phyloP scores from a whole-genome alignment of 1,140 invertebrate species.

The Chrysopa pallens region DNA sequence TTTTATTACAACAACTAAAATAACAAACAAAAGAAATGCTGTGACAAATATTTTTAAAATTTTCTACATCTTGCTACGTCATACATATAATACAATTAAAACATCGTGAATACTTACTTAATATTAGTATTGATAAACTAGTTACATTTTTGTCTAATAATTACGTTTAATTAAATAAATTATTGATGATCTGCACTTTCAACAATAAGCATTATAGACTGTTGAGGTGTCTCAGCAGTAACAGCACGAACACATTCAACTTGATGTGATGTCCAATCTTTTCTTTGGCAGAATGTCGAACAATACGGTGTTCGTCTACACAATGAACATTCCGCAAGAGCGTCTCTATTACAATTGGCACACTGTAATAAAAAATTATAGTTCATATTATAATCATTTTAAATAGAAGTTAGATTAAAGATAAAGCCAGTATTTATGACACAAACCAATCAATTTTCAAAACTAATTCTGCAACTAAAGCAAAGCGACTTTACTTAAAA shows the following conservation, averaged over 20 bases:
- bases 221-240: conserved; percentile 26
- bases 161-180: neutral
- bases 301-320: conserved; percentile 72
- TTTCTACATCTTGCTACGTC: too few species aligned
- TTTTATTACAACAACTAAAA: too few species aligned
- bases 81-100: too few species aligned
- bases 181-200: conserved; percentile 27
- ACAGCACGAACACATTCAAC: conserved; percentile 59
- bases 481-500: too few species aligned
- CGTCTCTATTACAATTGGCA: conserved; percentile 72
- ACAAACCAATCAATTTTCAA: conserved; percentile 1
- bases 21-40: too few species aligned
- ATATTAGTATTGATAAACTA: too few species aligned
- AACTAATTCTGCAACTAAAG: neutral
- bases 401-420: neutral
- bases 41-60: too few species aligned
- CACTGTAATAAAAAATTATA: conserved; percentile 36
- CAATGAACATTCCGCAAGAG: conserved; percentile 65
- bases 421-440: neutral
- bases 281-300: conserved; percentile 71
- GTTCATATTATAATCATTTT: neutral
- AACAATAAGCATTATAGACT: conserved; percentile 48
- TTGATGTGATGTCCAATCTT: conserved; percentile 71
- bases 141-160: too few species aligned
- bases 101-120: too few species aligned